These are phyloP conservation scores for Aegithalos caudatus DNA, from an alignment of 2,113 vertebrate species.

Conservation along the genomic window DNA sequence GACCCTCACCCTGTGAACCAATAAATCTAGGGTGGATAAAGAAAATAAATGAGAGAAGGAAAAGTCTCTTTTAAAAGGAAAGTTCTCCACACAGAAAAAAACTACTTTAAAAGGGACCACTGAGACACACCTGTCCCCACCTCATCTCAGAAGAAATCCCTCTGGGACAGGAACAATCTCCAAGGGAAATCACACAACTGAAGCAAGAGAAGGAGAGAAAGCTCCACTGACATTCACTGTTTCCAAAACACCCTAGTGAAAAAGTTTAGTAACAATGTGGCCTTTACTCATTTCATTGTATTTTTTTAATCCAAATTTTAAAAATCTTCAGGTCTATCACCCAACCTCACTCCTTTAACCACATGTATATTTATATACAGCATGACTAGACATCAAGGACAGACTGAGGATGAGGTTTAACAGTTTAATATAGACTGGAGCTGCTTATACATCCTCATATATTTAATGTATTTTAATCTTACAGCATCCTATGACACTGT, in stretches of 20 bases:
- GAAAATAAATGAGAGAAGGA: not conserved
- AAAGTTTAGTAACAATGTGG: not conserved
- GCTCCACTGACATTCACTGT: not conserved
- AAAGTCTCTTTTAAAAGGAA: not conserved
- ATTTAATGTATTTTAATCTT: not conserved
- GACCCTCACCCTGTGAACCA: not conserved
- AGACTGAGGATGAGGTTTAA: not conserved
- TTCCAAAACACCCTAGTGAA: not conserved
- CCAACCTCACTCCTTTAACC: not conserved
- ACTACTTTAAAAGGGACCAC: not conserved
- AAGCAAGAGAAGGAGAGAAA: not conserved
- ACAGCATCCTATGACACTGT: not conserved
- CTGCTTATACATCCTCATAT: not conserved
- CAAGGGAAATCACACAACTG: not conserved
- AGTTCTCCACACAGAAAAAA: not conserved
- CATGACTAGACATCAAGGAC: not conserved
- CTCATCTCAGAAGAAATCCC: not conserved
- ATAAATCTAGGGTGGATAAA: not conserved
- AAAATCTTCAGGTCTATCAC: not conserved
- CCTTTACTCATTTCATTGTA: accelerated
- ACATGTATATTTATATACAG: not conserved
- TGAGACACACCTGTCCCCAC: not conserved
- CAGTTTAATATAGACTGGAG: not conserved
- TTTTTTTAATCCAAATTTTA: not conserved
- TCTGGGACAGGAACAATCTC: not conserved